Evolutionary conservation across 1,140 invertebrate genomes (phyloP).

Genomic region (Eumeta japonica): DNA sequence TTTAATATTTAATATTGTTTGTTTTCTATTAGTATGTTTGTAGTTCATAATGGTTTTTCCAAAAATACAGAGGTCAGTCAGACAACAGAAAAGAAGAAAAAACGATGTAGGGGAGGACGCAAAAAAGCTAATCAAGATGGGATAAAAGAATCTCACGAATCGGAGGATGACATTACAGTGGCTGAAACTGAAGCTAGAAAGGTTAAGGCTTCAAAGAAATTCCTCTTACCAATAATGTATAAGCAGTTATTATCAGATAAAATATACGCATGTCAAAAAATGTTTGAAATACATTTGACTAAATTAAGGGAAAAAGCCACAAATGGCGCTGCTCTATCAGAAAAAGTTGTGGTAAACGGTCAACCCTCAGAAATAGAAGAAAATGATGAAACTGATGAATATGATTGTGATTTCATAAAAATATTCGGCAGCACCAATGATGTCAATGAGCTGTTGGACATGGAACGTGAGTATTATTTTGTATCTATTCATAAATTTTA

Average conservation of each 20-base stretch:
- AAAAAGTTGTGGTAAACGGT: too few relatives aligned
- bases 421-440: slow-evolving; percentile 38
- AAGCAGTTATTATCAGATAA: slow-evolving; percentile 12
- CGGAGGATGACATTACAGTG: not conserved
- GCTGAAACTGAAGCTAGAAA: slow-evolving; percentile 9
- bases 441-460: slow-evolving; percentile 34
- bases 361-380: not conserved
- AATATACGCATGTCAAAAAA: slow-evolving; percentile 12
- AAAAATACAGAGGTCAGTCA: too few relatives aligned
- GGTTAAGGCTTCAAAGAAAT: slow-evolving; percentile 19
- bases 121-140: slow-evolving; percentile 3
- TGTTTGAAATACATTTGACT: too few relatives aligned
- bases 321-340: too few relatives aligned
- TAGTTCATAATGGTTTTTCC: too few relatives aligned
- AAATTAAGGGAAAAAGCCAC: too few relatives aligned
- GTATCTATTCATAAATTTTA: slow-evolving; percentile 1
- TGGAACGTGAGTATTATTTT: slow-evolving; percentile 30
- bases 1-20: too few relatives aligned
- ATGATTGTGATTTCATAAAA: slow-evolving; percentile 23
- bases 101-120: slow-evolving; percentile 10
- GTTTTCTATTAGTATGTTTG: too few relatives aligned
- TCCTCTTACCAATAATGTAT: slow-evolving; percentile 20
- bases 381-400: slow-evolving; percentile 6
- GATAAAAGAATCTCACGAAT: slow-evolving; percentile 3
- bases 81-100: slow-evolving; percentile 4